A percentile compares a stretch with the other conserved stretches of the same genome.
Evolutionary conservation across 2,888 invertebrate species (phyloP).

Genomic region (Parthenolecanium corni): DNA sequence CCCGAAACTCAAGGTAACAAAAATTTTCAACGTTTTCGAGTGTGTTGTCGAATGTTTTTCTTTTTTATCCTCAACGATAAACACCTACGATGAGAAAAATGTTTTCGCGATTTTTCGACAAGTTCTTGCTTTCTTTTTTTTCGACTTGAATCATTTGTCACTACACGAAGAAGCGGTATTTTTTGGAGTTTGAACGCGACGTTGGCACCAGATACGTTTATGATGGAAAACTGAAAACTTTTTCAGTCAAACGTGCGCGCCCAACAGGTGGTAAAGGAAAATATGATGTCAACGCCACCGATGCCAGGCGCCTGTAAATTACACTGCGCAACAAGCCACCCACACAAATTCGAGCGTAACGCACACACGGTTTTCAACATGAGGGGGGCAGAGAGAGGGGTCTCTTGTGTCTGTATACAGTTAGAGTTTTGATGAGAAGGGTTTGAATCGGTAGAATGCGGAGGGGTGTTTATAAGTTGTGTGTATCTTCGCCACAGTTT

Average conservation of each 20-base stretch:
- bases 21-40: no score
- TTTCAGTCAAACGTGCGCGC: slow-evolving; percentile 24
- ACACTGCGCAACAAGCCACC: slow-evolving; percentile 28
- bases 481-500: not conserved
- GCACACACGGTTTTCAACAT: not conserved
- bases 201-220: slow-evolving; percentile 8
- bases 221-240: slow-evolving; percentile 21
- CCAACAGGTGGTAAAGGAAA: slow-evolving; percentile 27
- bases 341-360: not conserved
- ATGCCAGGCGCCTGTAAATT: slow-evolving; percentile 26
- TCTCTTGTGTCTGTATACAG: not conserved
- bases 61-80: no score
- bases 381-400: not conserved
- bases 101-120: not conserved
- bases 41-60: no score
- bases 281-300: slow-evolving; percentile 24
- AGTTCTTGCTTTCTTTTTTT: slow-evolving; percentile 1
- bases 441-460: not conserved
- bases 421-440: no score
- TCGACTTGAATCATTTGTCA: not conserved
- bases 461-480: no score
- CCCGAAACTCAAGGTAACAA: no score
- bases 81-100: no score
- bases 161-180: not conserved
- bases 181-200: slow-evolving; percentile 19